Percentiles rank a stretch among this genome's conserved stretches.
Evolutionary conservation across 1,140 invertebrate species (phyloP).

Genomic region (Drosophila parabipectinata): DNA sequence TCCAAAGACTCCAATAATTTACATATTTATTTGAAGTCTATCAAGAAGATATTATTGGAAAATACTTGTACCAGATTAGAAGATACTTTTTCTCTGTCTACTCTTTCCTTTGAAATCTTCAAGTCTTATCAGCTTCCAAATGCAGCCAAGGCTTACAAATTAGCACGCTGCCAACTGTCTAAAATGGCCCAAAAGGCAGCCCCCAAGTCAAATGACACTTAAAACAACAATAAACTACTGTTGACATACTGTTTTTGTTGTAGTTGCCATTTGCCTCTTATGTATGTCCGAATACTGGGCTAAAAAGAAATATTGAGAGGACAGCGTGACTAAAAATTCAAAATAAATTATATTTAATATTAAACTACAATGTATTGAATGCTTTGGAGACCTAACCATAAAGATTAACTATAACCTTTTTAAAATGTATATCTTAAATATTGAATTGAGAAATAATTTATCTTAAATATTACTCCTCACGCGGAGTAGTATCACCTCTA

Average conservation of each 20-base stretch:
- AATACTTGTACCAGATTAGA: neutral
- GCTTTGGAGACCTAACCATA: too few relatives aligned
- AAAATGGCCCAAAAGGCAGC: slow-evolving; percentile 72
- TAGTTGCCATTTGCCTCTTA: slow-evolving; percentile 23
- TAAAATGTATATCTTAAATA: neutral
- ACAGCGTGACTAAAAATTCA: slow-evolving; percentile 16
- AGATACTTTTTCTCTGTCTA: neutral
- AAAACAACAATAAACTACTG: slow-evolving; percentile 82
- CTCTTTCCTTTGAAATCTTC: slow-evolving; percentile 51
- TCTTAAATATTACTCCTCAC: neutral
- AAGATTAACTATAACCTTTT: too few relatives aligned
- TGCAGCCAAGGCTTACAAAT: slow-evolving; percentile 75
- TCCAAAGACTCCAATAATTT: too few relatives aligned
- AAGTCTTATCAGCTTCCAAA: slow-evolving; percentile 75
- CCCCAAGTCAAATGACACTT: slow-evolving; percentile 80
- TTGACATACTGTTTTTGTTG: slow-evolving; percentile 70
- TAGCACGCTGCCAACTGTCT: slow-evolving; percentile 80
- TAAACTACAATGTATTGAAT: too few relatives aligned
- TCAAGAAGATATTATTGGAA: neutral
- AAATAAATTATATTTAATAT: neutral
- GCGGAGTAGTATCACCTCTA: slow-evolving; percentile 8
- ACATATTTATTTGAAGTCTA: too few relatives aligned
- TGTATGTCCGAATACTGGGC: slow-evolving; percentile 4
- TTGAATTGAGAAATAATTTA: too few relatives aligned
- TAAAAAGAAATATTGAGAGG: slow-evolving; percentile 15